Base-by-base conservation (phyloP, 1,140 invertebrate genomes). In the Hesperophylax magnus region DNA sequence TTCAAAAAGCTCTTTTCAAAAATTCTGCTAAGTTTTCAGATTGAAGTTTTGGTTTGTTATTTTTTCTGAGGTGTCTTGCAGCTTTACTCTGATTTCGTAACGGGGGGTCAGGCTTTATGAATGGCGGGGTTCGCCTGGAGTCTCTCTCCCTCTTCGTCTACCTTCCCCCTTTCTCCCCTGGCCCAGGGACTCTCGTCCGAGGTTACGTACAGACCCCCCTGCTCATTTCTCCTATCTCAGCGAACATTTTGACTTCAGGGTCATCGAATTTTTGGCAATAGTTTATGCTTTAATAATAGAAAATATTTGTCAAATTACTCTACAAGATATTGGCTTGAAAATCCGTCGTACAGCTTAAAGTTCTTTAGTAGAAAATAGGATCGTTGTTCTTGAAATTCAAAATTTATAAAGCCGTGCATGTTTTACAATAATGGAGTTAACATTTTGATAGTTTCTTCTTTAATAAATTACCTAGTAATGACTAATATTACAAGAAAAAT, bases 181-280 rank as follows among this genome's bases (percentile, higher is more conserved):
- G 11, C 69, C 47, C 69, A 22, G 39, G 39, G 39, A 11, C 39
- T 47, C 34, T 8, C 39, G 69, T 54, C 69, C 52, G 47, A 53
- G 47, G 69, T 72, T 53, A 24, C 20, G 69, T 53, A 52, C 15
- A 53, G 18, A 24, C 69, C 52, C 8, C 27, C 56, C n/a, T n/a
- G 27, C 63, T 53, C 69, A 67, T 67, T 67, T 67, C 47, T 20
- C 39, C 20, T 11, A 54, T 53, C 47, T 72, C 69, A 24, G 69
- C 39, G 69, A 72, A 72, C 17, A 72, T 53, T 72, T 72, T 53
- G 47, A 53, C 11, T 18, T 7, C 39, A 54, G 69, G 69, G 69
- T 27, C 60, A 61, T 61, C 24, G 60, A 24, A 1, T 47, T 14
- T 47, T 47, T 14, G 34, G 34, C 0, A 47, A 11, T 14, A 47